Evolutionary conservation across 2,797 vertebrate genomes (phyloP).

Genomic region (Myripristis jacobus): DNA sequence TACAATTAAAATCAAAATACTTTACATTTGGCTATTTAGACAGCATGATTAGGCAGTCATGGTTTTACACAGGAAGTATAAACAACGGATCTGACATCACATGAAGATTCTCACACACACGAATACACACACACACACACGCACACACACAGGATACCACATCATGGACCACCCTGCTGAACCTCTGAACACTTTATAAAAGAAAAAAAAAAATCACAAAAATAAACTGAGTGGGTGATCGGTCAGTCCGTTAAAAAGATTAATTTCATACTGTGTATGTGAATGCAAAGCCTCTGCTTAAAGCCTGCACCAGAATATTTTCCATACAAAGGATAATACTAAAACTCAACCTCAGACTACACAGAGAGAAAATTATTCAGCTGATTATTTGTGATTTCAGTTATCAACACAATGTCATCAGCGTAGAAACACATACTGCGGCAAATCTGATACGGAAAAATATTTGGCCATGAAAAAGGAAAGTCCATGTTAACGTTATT

Average conservation of each 20-base stretch:
- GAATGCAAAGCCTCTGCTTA: constrained; percentile 25
- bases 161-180: constrained; percentile 21
- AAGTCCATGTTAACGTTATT: background rate
- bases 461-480: constrained; percentile 36
- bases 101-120: background rate
- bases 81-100: constrained; percentile 20
- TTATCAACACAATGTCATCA: constrained; percentile 28
- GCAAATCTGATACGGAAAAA: constrained; percentile 19
- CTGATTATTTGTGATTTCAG: constrained; percentile 20
- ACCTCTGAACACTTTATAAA: constrained; percentile 13
- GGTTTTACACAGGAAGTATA: constrained; percentile 55
- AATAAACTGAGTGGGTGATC: constrained; percentile 4
- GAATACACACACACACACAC: background rate
- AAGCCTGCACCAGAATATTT: constrained; percentile 15
- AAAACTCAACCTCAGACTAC: constrained; percentile 8
- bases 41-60: constrained; percentile 51
- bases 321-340: constrained; percentile 13
- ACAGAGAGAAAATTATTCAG: constrained; percentile 2
- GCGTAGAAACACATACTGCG: constrained; percentile 37
- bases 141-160: constrained; percentile 19
- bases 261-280: constrained; percentile 8
- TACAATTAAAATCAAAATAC: constrained; percentile 22
- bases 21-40: constrained; percentile 38
- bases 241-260: constrained; percentile 34
- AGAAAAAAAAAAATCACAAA: constrained; percentile 4